Conservation (phyloP, 1,140 invertebrate species). For the Aphelenchoides besseyi region DNA sequence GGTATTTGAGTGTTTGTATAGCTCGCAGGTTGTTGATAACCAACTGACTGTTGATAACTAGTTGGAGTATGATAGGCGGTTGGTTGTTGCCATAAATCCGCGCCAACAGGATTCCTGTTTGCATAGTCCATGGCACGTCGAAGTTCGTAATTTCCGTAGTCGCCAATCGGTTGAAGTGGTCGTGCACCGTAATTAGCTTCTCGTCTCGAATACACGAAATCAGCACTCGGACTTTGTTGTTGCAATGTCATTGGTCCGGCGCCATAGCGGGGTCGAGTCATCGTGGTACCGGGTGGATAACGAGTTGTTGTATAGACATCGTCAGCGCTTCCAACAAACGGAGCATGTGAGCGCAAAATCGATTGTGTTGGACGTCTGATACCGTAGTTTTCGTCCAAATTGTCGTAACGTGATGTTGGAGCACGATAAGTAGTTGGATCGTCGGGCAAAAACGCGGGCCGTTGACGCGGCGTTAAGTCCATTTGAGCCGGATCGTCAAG, state of each 20-base stretch:
- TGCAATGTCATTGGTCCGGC: neutral
- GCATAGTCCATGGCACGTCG: neutral
- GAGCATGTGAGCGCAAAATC: neutral
- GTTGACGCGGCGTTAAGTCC: neutral
- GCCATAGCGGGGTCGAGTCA: neutral
- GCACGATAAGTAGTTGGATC: neutral
- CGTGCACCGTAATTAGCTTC: constrained; percentile 54
- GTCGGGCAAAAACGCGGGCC: too few relatives aligned
- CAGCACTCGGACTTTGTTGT: constrained; percentile 12
- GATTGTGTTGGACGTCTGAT: neutral
- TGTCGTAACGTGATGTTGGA: neutral
- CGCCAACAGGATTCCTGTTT: neutral
- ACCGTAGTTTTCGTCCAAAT: neutral
- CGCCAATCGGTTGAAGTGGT: constrained; percentile 35
- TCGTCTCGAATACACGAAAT: constrained; percentile 45
- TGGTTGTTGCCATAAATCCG: neutral
- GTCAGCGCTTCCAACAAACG: neutral
- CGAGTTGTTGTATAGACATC: neutral
- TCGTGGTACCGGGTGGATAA: neutral
- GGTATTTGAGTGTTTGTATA: too few relatives aligned
- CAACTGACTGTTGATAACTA: too few relatives aligned
- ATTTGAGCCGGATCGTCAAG: constrained; percentile 1
- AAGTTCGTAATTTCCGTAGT: constrained; percentile 48
- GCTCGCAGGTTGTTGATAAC: too few relatives aligned
- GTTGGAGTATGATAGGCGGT: too few relatives aligned